phyloP scores from a whole-genome alignment of 1,140 invertebrate genomes.

The Drosophila truncata region DNA sequence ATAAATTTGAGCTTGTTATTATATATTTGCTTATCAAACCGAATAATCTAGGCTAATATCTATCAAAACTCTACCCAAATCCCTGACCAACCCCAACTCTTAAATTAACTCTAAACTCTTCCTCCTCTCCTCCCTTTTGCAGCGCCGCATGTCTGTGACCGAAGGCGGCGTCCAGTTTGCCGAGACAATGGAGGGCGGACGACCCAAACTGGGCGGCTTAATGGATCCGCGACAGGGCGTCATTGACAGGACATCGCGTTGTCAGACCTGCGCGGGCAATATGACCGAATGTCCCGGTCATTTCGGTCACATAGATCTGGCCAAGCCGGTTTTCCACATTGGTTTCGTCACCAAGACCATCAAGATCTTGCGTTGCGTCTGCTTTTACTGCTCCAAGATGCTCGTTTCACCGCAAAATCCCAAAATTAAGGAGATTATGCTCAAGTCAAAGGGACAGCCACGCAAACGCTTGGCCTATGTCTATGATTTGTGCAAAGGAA shows the following conservation, averaged over 20 bases:
- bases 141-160: conserved; percentile 99
- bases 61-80: background rate
- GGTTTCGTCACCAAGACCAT: conserved; percentile 99
- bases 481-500: conserved; percentile 99
- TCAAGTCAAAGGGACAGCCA: conserved; percentile 98
- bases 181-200: conserved; percentile 99
- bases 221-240: conserved; percentile 99
- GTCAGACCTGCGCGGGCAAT: conserved; percentile 99
- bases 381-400: conserved; percentile 98
- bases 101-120: background rate
- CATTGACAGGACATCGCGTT: conserved; percentile 96
- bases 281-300: conserved; percentile 99
- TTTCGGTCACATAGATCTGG: conserved; percentile 99
- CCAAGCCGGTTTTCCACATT: conserved; percentile 99
- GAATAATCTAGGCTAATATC: too few species aligned
- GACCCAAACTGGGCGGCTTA: conserved; percentile 98
- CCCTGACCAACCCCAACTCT: background rate
- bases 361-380: conserved; percentile 98
- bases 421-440: conserved; percentile 98
- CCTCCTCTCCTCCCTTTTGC: conserved; percentile 41
- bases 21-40: too few species aligned
- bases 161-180: conserved; percentile 98
- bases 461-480: conserved; percentile 97
- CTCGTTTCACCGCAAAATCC: conserved; percentile 97
- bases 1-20: too few species aligned